Evolutionary conservation across 2,113 vertebrate species (phyloP), one percentile per base, ranked within the genome.

Genomic region (Catharus bicknelli): DNA sequence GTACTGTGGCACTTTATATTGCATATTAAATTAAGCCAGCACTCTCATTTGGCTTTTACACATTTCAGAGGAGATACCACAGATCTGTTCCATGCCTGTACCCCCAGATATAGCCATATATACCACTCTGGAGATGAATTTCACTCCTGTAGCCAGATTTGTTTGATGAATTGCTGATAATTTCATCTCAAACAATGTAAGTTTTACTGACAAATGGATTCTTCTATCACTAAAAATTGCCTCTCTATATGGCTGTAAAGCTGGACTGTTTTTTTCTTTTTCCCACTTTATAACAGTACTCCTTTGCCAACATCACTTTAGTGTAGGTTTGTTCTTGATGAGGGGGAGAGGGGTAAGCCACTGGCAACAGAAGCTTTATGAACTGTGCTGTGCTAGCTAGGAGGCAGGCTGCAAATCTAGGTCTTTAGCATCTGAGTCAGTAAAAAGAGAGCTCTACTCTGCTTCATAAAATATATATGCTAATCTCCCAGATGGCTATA

Each of bases 381-480:
- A 86, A 67, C 83, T 77, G 57, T 55, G 34, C 85, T 66, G 45
- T 88, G 72, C 58, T 93, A 91, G 79, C 72, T 83, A 54, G 48
- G 59, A 91, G 77, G 55, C 47, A 93, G 85, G 68, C 79, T 95
- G 93, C 2, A 7, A 90, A 95, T 91, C 90, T 95, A 86, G 51
- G 80, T 94, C 90, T 95, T 79, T n/a, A 93, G 63, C 82, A 91
- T 93, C 59, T 76, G 48, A 95, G 82, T 88, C 76, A 86, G 79
- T 80, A 75, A 77, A 91, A 86, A 83, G 38, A 85, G 82, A 64
- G 58, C 83, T 95, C 85, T 70, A 20, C 67, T 90, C 79, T 51
- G 61, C 90, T 94, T 96, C 93, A 95, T 96, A 83, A 95, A 96
- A 95, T 94, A 95, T 95, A 93, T 95, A 95, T 95, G 90, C 83